Evolutionary conservation across 2,888 invertebrate genomes (phyloP), one percentile per base, ranked within the genome.

Genomic region (Ormyrus labotus): DNA sequence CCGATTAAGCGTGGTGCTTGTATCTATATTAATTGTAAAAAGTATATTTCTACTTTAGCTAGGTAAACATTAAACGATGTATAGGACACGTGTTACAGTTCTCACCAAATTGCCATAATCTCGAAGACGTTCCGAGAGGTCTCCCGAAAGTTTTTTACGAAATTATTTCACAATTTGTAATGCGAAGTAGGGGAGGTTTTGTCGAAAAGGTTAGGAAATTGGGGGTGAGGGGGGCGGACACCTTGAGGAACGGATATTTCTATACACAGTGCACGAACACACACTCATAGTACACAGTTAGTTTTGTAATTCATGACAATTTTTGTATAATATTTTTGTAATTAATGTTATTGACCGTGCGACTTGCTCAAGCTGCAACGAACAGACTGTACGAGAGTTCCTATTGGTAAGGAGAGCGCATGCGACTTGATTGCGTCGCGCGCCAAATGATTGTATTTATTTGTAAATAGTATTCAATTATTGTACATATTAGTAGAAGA

Each of bases 331-430:
- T 85, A 87, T 84, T 87, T 86, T 87, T 86, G 63, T 85, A 85
- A 79, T 81, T 84, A 81, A 82, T 69, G 55, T 77, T 76, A 79
- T 77, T 51, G 78, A 82, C 74, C 82, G 83, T 82, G 71, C 84
- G 82, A 78, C 81, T 86, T 87, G 86, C 86, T 87, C 87, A 87
- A 87, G 82, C 79, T 83, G 87, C 84, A 90, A 90, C 89, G 85
- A 87, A 89, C 88, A 90, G 90, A 90, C 90, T 90, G 90, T 89
- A 87, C 85, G 85, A 90, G 87, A 90, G 90, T 90, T 90, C 90
- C 90, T 90, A 90, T 87, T 86, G 84, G 83, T 83, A 82, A 85
- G 83, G 83, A 83, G 77, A 79, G 84, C 78, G 82, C 83, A 75
- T 57, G 60, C 68, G 50, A 72, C 77, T 81, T 51, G 63, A 68